Conservation (phyloP, 2,888 invertebrate species). For the Mayetiola destructor region DNA sequence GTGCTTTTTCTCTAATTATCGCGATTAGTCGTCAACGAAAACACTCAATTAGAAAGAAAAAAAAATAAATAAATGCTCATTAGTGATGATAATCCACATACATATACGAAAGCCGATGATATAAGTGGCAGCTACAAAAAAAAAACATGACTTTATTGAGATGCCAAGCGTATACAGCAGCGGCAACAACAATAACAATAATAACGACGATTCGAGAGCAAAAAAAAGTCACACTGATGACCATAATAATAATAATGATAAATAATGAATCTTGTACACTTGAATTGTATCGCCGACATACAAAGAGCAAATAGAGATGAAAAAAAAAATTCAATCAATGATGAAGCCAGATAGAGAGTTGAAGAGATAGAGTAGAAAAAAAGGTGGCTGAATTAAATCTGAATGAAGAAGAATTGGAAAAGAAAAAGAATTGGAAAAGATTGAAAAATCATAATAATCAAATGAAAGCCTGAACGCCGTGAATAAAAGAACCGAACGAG, state of each 20-base stretch:
- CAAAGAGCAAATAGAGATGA: too few species aligned
- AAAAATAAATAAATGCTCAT: too few species aligned
- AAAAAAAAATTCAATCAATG: slow-evolving; percentile 2
- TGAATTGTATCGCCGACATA: too few species aligned
- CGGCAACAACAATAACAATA: too few species aligned
- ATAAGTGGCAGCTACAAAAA: too few species aligned
- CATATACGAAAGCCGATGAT: too few species aligned
- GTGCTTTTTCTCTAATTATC: slow-evolving; percentile 8
- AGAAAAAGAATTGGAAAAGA: slow-evolving; percentile 1
- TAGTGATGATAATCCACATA: too few species aligned
- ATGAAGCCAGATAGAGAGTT: neutral
- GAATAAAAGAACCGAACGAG: neutral
- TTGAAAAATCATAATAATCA: slow-evolving; percentile 6
- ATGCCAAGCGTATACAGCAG: too few species aligned
- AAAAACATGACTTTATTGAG: too few species aligned
- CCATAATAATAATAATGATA: too few species aligned
- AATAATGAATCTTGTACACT: too few species aligned
- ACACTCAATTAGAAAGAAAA: slow-evolving; percentile 10
- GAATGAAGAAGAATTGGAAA: neutral
- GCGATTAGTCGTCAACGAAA: slow-evolving; percentile 12
- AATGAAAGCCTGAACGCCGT: neutral
- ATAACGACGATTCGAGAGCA: neutral
- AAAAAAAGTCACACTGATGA: neutral
- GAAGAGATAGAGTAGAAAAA: neutral
- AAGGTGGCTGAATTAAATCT: neutral